A percentile compares a stretch with the other conserved stretches of the same genome.
Conservation (phyloP, 2,888 invertebrate genomes). For the Drosophila basisetae region DNA sequence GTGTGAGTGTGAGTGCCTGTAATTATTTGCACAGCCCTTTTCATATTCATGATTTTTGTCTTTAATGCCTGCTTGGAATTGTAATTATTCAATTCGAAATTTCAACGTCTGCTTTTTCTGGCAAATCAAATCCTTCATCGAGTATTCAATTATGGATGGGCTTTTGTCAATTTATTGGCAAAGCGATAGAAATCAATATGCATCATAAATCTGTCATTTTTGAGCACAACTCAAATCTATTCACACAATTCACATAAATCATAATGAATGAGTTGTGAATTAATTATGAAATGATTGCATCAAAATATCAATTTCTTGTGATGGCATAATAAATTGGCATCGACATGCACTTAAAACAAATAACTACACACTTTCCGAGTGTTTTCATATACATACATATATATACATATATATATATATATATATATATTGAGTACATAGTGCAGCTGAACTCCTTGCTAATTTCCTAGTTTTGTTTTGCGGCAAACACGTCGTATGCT, state of each 20-base stretch:
- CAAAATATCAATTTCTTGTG: background rate
- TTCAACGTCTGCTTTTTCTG: conserved; percentile 1
- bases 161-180: conserved; percentile 10
- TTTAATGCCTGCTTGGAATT: conserved; percentile 11
- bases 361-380: background rate
- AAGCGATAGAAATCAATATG: conserved; percentile 4
- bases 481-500: conserved; percentile 39
- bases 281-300: conserved; percentile 1
- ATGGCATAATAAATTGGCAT: background rate
- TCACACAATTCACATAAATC: conserved; percentile 23
- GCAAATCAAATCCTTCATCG: background rate
- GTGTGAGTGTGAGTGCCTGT: background rate
- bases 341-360: background rate
- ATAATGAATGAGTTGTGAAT: conserved; percentile 17
- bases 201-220: conserved; percentile 9
- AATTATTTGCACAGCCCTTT: background rate
- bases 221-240: conserved; percentile 7
- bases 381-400: background rate
- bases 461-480: conserved; percentile 9
- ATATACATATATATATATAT: background rate
- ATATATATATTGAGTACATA: background rate
- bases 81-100: conserved; percentile 16
- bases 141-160: conserved; percentile 1
- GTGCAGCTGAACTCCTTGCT: background rate
- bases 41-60: conserved; percentile 17